A percentile compares a stretch with the other conserved stretches of the same genome.
phyloP scores from a whole-genome alignment of 2,113 vertebrate species.

The Onychostruthus taczanowskii region DNA sequence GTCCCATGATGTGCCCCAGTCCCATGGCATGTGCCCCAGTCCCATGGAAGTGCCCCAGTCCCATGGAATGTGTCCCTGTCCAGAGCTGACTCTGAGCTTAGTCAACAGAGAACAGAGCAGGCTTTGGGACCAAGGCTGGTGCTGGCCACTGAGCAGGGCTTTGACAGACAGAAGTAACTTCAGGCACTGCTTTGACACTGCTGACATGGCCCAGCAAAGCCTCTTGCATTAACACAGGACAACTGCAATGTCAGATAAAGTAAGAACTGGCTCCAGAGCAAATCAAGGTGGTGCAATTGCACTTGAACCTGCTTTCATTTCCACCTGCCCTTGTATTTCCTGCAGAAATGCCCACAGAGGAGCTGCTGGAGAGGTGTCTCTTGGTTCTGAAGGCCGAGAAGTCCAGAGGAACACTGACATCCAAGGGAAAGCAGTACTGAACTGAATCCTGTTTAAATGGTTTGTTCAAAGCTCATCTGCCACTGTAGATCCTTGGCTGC shows the following conservation, averaged over 20 bases:
- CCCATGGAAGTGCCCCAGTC: neutral
- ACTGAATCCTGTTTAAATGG: neutral
- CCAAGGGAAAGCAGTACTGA: neutral
- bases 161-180: neutral
- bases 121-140: neutral
- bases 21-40: neutral
- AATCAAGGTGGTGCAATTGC: neutral
- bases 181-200: neutral
- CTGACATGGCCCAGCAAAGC: neutral
- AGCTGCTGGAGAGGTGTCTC: neutral
- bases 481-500: neutral
- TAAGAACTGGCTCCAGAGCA: neutral
- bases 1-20: neutral
- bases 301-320: neutral
- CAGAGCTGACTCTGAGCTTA: neutral
- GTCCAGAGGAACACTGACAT: neutral
- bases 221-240: neutral
- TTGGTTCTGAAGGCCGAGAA: neutral
- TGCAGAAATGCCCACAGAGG: neutral
- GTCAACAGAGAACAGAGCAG: rapidly evolving
- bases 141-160: neutral
- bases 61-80: rapidly evolving
- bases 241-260: neutral
- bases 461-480: neutral
- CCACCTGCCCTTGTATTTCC: neutral